These are phyloP conservation scores for Chrysolina haemoptera DNA, from an alignment of 2,888 invertebrate species.

Conservation along the genomic window DNA sequence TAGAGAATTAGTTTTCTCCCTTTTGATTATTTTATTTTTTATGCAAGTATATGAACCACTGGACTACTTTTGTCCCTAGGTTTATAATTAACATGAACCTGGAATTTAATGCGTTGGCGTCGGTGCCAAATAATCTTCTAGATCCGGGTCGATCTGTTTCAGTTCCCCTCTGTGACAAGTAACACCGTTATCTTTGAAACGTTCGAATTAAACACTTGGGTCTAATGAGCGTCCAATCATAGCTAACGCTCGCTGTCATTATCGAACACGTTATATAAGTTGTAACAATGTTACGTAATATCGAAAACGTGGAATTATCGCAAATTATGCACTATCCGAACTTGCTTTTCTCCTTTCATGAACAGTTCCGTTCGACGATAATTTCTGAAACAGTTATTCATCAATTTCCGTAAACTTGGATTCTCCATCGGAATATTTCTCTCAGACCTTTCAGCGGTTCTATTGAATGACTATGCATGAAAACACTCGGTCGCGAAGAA, in stretches of 20 bases:
- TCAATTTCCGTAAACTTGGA: not conserved
- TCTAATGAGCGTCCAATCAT: slow-evolving; percentile 35
- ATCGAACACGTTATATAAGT: slow-evolving; percentile 10
- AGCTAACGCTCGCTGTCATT: slow-evolving; percentile 33
- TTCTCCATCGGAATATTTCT: not conserved
- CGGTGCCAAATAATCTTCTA: too few relatives aligned
- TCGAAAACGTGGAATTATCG: slow-evolving; percentile 15
- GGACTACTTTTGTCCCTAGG: too few relatives aligned
- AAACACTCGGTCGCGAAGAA: too few relatives aligned
- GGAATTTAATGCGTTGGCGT: too few relatives aligned
- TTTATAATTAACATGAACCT: too few relatives aligned
- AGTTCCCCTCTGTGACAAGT: too few relatives aligned
- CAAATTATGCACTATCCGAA: slow-evolving; percentile 1
- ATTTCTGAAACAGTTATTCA: not conserved
- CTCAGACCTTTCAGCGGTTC: too few relatives aligned
- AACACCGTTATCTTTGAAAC: slow-evolving; percentile 25
- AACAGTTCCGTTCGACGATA: slow-evolving; percentile 3
- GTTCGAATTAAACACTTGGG: slow-evolving; percentile 26
- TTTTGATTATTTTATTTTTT: too few relatives aligned
- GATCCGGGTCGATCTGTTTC: too few relatives aligned
- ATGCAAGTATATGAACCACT: too few relatives aligned
- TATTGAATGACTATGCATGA: too few relatives aligned
- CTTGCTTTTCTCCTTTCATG: not conserved
- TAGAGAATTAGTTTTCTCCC: too few relatives aligned
- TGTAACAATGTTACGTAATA: slow-evolving; percentile 13